Evolutionary conservation across 30 jellyfish, hydroid and myxozoan genomes (phyloP), one percentile per base, ranked within the genome.

Genomic region (Sanderia malayensis): DNA sequence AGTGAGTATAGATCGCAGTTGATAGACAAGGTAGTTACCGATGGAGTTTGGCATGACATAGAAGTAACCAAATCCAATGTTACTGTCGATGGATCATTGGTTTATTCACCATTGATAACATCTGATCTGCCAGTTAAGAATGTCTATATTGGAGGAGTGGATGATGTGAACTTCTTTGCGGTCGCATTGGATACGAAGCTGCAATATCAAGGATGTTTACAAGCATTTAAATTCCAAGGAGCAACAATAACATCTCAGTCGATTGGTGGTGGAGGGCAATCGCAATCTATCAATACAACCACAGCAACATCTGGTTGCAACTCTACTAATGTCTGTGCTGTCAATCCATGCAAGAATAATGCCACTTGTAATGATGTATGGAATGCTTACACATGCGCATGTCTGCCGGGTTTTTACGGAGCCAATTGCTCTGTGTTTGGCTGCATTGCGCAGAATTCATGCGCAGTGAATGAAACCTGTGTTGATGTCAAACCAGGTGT

Each of bases 281-380:
- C 81, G 15, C 81, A 69, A 27, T 31, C 72, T 22, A 61, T 33
- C 7, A 74, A 44, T 61, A 25, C 47, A 28, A 52, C 78, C 27
- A 52, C 49, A 17, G 79, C 79, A 17, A 30, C 44, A 20, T 20
- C 72, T 17, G 93, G 93, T 0, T 82, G 94, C 47, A 59, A 71
- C 45, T 70, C 88, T 8, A 57, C 94, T 0, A 77, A 71, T 52
- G 94, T 82, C 0, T 82, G 94, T 67, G 82, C 32, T 20, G 17
- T 23, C 21, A 73, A 33, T 25, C 95, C 95, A 4, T 84, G 96
- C 57, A 45, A 64, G 26, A 49, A 78, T 52, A 77, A 66, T 4
- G 96, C 89, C 34, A 79, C 30, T 28, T 86, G 96, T 22, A 71
- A 65, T 11, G 93, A 78, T 61, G 71, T 44, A 19, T 77, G 96